Evolutionary conservation across 1,140 invertebrate genomes (phyloP).

Genomic region (Thaumetopoea pityocampa): DNA sequence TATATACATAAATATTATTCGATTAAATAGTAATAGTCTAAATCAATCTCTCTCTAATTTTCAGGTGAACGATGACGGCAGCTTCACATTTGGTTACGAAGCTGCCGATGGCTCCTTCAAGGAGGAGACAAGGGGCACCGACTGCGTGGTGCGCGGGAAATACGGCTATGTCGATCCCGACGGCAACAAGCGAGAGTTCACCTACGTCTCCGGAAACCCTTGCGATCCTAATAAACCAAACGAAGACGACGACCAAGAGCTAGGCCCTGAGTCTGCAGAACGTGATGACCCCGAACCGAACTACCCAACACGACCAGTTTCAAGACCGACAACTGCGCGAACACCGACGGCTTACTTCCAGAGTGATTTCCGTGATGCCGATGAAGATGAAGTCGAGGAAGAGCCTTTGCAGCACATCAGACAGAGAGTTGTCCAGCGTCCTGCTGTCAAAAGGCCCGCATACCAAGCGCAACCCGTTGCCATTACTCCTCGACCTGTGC

Average conservation of each 20-base stretch:
- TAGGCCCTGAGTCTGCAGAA: conserved; percentile 70
- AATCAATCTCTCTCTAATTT: conserved; percentile 4
- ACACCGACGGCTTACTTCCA: conserved; percentile 81
- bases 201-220: conserved; percentile 93
- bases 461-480: conserved; percentile 73
- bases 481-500: conserved; percentile 79
- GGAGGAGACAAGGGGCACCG: conserved; percentile 89
- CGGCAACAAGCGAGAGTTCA: conserved; percentile 91
- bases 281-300: conserved; percentile 80
- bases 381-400: conserved; percentile 78
- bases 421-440: conserved; percentile 61
- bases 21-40: not conserved
- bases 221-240: conserved; percentile 89
- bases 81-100: conserved; percentile 91
- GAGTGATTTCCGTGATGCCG: conserved; percentile 78
- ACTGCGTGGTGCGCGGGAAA: conserved; percentile 91
- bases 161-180: conserved; percentile 93
- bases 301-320: conserved; percentile 78
- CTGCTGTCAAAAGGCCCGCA: conserved; percentile 54
- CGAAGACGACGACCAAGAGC: conserved; percentile 75
- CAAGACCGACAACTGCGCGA: conserved; percentile 74
- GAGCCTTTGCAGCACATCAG: conserved; percentile 74
- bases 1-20: too few species aligned
- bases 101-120: conserved; percentile 93
- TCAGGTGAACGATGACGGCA: conserved; percentile 86